phyloP scores from a whole-genome alignment of 2,888 invertebrate species.

The Gisinianus flammeolus region DNA sequence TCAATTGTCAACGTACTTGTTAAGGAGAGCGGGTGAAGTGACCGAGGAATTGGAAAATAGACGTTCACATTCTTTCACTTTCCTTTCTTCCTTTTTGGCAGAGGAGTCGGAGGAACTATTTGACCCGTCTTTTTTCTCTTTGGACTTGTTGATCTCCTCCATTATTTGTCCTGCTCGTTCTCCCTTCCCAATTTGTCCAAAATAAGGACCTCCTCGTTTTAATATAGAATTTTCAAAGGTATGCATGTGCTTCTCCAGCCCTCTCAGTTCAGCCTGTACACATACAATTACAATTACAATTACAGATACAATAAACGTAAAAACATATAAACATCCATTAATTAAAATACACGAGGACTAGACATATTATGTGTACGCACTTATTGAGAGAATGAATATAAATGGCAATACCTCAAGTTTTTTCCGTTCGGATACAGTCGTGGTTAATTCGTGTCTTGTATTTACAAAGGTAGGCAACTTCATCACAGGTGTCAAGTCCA shows the following conservation, averaged over 20 bases:
- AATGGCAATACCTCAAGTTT: constrained; percentile 28
- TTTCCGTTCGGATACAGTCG: constrained; percentile 3
- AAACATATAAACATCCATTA: neutral
- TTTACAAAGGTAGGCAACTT: constrained; percentile 31
- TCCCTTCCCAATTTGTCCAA: constrained; percentile 27
- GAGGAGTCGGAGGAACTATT: constrained; percentile 9
- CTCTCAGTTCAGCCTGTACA: constrained; percentile 25
- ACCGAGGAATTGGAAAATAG: constrained; percentile 29
- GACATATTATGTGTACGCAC: too few species aligned
- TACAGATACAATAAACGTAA: neutral
- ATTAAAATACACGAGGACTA: neutral
- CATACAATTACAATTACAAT: neutral
- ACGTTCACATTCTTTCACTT: constrained; percentile 17
- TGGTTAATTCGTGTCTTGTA: constrained; percentile 22
- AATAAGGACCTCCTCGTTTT: constrained; percentile 32
- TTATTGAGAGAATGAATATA: neutral
- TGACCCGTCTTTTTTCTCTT: neutral
- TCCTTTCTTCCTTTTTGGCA: neutral
- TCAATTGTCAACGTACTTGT: constrained; percentile 10
- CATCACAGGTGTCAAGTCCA: constrained; percentile 15
- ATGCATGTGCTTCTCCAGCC: constrained; percentile 24
- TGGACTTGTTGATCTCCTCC: constrained; percentile 31
- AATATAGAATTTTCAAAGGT: constrained; percentile 35
- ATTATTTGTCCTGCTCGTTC: constrained; percentile 32
- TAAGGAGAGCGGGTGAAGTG: constrained; percentile 26